Evolutionary conservation across 2,797 vertebrate species (phyloP).

Genomic region (Garrulus glandarius): DNA sequence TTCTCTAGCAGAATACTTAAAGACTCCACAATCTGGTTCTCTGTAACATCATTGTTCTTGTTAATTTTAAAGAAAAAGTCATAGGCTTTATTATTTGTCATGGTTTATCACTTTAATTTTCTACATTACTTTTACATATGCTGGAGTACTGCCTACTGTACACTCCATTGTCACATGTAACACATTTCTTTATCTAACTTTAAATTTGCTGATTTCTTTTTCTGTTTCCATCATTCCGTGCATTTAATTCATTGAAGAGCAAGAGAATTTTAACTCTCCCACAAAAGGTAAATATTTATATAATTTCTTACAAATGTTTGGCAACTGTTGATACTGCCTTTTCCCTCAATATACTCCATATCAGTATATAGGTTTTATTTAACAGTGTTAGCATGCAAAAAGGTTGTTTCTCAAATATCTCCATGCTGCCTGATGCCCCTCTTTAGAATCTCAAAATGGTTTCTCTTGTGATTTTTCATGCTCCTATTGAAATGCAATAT

Average conservation of each 20-base stretch:
- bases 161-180: slow-evolving; percentile 76
- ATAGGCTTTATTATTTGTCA: slow-evolving; percentile 63
- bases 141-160: slow-evolving; percentile 68
- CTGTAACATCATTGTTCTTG: slow-evolving; percentile 58
- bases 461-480: neutral
- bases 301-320: slow-evolving; percentile 69
- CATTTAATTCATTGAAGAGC: slow-evolving; percentile 87
- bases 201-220: slow-evolving; percentile 85
- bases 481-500: neutral
- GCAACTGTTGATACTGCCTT: slow-evolving; percentile 58
- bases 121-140: slow-evolving; percentile 62
- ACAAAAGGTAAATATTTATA: slow-evolving; percentile 82
- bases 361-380: neutral
- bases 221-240: slow-evolving; percentile 85
- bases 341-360: neutral
- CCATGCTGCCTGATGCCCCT: neutral
- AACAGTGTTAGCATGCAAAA: neutral
- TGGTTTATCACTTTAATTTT: slow-evolving; percentile 69
- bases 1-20: neutral
- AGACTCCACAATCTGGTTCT: slow-evolving; percentile 50
- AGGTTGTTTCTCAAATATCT: neutral
- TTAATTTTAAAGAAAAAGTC: slow-evolving; percentile 48
- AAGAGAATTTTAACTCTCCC: slow-evolving; percentile 82
- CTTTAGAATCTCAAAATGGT: neutral
- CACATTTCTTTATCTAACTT: slow-evolving; percentile 80